These are phyloP conservation scores for Geotrypetes seraphini DNA, from an alignment of 2,797 vertebrate genomes.

Conservation along the genomic window DNA sequence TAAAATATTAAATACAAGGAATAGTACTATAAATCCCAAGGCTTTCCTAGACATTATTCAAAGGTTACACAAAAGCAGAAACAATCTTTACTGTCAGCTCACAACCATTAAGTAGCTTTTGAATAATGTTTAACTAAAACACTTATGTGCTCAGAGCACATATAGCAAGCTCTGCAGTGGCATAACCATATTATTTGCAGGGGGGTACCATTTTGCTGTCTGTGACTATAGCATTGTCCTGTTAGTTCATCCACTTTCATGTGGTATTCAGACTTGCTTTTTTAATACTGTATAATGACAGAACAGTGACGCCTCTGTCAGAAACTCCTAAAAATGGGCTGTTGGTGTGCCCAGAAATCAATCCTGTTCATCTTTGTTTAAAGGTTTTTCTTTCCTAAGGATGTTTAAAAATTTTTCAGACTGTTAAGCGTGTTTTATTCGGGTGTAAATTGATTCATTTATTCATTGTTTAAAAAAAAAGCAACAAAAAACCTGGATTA, in stretches of 20 bases:
- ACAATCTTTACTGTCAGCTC: constrained; percentile 21
- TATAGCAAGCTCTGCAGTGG: constrained; percentile 45
- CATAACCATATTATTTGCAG: constrained; percentile 5
- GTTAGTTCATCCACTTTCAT: not conserved
- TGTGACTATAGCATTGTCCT: constrained; percentile 18
- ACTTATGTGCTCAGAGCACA: constrained; percentile 29
- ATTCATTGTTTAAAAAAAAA: constrained; percentile 56
- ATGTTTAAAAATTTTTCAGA: constrained; percentile 49
- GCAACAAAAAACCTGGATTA: constrained; percentile 33
- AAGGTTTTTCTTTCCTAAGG: constrained; percentile 38
- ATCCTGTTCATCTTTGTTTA: constrained; percentile 43
- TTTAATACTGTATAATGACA: no score
- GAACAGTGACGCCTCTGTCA: constrained; percentile 31
- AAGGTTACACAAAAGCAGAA: constrained; percentile 43
- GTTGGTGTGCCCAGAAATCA: constrained; percentile 38
- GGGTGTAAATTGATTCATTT: constrained; percentile 69
- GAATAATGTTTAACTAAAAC: constrained; percentile 40
- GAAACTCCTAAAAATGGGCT: constrained; percentile 40
- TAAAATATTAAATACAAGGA: constrained; percentile 53
- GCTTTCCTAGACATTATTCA: constrained; percentile 73
- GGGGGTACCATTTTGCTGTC: constrained; percentile 14
- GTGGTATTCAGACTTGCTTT: constrained; percentile 27
- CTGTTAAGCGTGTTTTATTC: constrained; percentile 58
- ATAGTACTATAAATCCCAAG: constrained; percentile 67
- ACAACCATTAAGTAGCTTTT: constrained; percentile 50